A percentile compares a stretch with the other conserved stretches of the same genome.
Conservation (phyloP, 1,140 invertebrate species). For the Lasaia peninsularis region DNA sequence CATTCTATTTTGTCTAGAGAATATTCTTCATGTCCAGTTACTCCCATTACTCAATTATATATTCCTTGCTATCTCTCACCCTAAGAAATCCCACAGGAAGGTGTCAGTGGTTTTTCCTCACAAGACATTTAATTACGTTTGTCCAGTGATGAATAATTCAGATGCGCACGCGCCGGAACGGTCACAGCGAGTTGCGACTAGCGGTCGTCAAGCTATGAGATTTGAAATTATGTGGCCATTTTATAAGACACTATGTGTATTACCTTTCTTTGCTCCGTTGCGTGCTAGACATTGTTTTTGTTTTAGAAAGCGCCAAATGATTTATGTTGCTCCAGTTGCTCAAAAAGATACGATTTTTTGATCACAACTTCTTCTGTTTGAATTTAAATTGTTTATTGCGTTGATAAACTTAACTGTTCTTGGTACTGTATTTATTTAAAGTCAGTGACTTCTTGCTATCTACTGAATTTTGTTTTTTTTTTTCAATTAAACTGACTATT, state of each 20-base stretch:
- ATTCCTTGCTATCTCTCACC: constrained; percentile 14
- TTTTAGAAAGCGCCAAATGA: constrained; percentile 27
- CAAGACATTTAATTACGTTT: constrained; percentile 70
- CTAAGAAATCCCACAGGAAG: constrained; percentile 54
- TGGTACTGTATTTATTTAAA: neutral
- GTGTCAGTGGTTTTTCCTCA: constrained; percentile 59
- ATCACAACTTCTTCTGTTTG: neutral
- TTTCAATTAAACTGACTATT: too few species aligned
- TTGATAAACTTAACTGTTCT: neutral
- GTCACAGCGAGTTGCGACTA: constrained; percentile 54
- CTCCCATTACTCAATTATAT: neutral
- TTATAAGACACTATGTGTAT: constrained; percentile 41
- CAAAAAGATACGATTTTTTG: constrained; percentile 7
- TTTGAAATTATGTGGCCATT: constrained; percentile 50
- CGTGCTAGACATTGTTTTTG: constrained; percentile 21
- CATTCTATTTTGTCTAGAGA: neutral
- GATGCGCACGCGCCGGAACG: constrained; percentile 46
- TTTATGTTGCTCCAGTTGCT: constrained; percentile 13
- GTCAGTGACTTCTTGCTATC: neutral
- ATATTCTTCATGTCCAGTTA: neutral
- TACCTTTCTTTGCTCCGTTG: constrained; percentile 33
- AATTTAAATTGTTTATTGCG: constrained; percentile 3
- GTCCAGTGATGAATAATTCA: constrained; percentile 62
- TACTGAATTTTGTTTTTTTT: too few species aligned
- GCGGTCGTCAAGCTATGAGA: constrained; percentile 44